Evolutionary conservation across 2,888 invertebrate species (phyloP).

Genomic region (Halictus quadricinctus): DNA sequence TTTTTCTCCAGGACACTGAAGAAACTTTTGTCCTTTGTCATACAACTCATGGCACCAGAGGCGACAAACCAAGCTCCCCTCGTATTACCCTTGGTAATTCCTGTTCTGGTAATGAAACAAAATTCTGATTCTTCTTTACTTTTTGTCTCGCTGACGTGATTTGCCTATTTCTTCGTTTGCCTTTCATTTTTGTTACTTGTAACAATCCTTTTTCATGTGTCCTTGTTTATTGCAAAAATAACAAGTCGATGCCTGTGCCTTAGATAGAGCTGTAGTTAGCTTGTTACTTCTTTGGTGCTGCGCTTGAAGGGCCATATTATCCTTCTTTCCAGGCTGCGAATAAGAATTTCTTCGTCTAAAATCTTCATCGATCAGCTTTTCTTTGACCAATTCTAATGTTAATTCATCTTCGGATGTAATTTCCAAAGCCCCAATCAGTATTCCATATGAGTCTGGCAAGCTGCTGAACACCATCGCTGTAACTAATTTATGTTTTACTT

Average conservation of each 20-base stretch:
- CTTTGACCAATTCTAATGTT: conserved; percentile 25
- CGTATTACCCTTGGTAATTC: neutral
- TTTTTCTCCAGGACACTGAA: neutral
- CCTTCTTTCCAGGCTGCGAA: neutral
- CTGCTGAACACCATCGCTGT: conserved; percentile 13
- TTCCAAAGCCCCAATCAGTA: conserved; percentile 29
- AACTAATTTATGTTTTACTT: neutral
- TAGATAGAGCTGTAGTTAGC: neutral
- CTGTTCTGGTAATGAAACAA: conserved; percentile 8
- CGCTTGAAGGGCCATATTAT: neutral
- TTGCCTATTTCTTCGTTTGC: neutral
- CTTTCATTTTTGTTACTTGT: neutral
- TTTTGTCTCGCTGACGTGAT: neutral
- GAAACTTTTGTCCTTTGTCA: conserved; percentile 3
- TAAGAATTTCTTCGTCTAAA: neutral
- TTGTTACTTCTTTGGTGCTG: conserved; percentile 2
- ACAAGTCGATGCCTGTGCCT: neutral
- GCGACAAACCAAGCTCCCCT: conserved; percentile 2
- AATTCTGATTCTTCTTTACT: conserved; percentile 1
- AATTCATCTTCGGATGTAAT: conserved; percentile 22
- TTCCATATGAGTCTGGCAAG: conserved; percentile 31
- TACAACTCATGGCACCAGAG: neutral
- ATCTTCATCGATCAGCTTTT: conserved; percentile 15
- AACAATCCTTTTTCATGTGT: neutral
- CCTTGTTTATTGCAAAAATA: neutral